These are phyloP conservation scores for Nansenia antarctica DNA, from an alignment of 2,113 vertebrate genomes.

Conservation along the genomic window DNA sequence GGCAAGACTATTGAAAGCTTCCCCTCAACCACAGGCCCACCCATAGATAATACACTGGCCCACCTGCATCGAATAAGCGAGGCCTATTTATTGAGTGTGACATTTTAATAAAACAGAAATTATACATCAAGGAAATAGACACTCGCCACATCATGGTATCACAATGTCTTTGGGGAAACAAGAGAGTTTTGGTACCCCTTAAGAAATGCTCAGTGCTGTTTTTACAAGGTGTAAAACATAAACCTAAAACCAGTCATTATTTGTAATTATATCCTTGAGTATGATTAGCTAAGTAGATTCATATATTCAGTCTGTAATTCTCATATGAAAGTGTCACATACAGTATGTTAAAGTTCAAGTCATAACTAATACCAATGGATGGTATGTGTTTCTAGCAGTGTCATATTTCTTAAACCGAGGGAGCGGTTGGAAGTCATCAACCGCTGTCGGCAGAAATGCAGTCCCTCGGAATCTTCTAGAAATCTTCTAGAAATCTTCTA, in stretches of 20 bases:
- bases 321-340: background rate
- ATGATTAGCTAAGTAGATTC: background rate
- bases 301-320: background rate
- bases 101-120: slow-evolving; percentile 82
- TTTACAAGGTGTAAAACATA: background rate
- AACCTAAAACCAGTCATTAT: background rate
- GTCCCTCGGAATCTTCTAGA: no score
- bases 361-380: background rate
- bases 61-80: slow-evolving; percentile 82
- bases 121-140: background rate
- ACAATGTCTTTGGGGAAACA: slow-evolving; percentile 21
- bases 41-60: no score
- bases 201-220: background rate
- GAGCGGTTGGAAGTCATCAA: background rate
- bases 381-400: background rate
- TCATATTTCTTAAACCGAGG: background rate
- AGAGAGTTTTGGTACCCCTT: background rate
- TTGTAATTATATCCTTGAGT: background rate
- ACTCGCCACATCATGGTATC: background rate
- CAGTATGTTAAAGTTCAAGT: background rate
- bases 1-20: slow-evolving; percentile 49
- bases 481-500: no score
- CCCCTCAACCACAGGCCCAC: slow-evolving; percentile 61
- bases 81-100: slow-evolving; percentile 82
- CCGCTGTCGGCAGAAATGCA: background rate